phyloP scores from a whole-genome alignment of 2,797 vertebrate species.

The Mormyrops boulengeri region DNA sequence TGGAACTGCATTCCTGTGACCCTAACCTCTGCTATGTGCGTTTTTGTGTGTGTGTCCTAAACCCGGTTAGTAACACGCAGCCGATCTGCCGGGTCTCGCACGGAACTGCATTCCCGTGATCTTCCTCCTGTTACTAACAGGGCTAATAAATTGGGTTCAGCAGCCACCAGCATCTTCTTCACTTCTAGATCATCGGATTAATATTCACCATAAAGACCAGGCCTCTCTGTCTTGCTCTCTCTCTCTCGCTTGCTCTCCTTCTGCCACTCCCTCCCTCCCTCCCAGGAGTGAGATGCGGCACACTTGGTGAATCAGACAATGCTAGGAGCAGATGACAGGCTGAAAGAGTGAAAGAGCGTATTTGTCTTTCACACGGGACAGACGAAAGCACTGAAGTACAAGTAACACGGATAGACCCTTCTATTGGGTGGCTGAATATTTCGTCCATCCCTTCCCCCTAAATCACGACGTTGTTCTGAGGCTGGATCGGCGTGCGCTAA shows the following conservation, averaged over 20 bases:
- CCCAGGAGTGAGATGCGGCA: neutral
- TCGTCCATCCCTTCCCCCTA: neutral
- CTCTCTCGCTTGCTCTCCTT: neutral
- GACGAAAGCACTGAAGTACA: neutral
- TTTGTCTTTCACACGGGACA: neutral
- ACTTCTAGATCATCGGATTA: neutral
- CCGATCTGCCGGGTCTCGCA: neutral
- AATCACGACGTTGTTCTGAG: neutral
- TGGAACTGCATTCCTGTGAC: neutral
- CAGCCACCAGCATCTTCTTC: neutral
- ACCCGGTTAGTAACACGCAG: neutral
- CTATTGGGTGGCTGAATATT: neutral
- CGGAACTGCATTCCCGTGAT: neutral
- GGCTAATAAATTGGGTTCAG: neutral
- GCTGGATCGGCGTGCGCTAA: neutral
- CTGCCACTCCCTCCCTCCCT: neutral
- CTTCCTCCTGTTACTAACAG: neutral
- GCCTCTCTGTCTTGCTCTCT: neutral
- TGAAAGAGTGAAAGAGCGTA: neutral
- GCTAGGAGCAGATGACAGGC: neutral
- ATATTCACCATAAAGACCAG: neutral
- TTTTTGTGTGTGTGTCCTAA: too few species aligned
- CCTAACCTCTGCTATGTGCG: neutral
- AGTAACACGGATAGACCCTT: neutral
- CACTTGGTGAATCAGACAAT: neutral